Base-by-base conservation (phyloP, 2,797 vertebrate species). In the Hemibagrus guttatus region DNA sequence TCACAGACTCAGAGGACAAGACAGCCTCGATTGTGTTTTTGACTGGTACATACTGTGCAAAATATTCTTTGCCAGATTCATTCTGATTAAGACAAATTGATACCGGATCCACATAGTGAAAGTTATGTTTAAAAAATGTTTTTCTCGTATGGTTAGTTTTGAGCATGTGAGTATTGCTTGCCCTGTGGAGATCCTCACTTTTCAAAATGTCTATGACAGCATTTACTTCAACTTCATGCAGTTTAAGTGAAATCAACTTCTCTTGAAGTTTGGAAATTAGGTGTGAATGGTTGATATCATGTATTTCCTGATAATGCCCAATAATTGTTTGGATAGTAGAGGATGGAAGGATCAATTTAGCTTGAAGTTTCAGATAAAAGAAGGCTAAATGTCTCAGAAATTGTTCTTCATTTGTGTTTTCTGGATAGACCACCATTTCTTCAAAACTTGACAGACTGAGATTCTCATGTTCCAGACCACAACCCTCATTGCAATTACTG, bases 1-100 rank as follows among this genome's bases (percentile, higher is more conserved):
- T 63, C 4, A 85, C 64, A 49, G 87, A 84, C 1, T 39, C 35
- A 39, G 35, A 39, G 35, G 35, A 39, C 35, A 39, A 39, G 35
- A 39, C 1, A 39, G 35, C 35, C 68, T 87, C 72, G 59, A 52
- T 5, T 66, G 39, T 90, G 8, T 89, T 63, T 54, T 89, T 83
- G 0, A 88, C 71, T 0, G 79, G 84, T 4, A 88, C 39, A 89
- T 88, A 89, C 46, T 88, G 84, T 31, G 46, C 86, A 90, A 91
- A 91, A 42, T 88, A 85, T 28, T 90, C 85, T 72, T 90, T 89
- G 26, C 83, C 89, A 56, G 75, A 79, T 14, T 89, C 79, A 89
- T 89, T 89, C 19, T 87, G 49, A 8, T 88, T 86, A 6, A 91
- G 72, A 84, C 49, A 89, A 5, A 59, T 59, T 17, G 58, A 59